Evolutionary conservation across 2,888 invertebrate genomes (phyloP).

Genomic region (Adelognathus sp.): DNA sequence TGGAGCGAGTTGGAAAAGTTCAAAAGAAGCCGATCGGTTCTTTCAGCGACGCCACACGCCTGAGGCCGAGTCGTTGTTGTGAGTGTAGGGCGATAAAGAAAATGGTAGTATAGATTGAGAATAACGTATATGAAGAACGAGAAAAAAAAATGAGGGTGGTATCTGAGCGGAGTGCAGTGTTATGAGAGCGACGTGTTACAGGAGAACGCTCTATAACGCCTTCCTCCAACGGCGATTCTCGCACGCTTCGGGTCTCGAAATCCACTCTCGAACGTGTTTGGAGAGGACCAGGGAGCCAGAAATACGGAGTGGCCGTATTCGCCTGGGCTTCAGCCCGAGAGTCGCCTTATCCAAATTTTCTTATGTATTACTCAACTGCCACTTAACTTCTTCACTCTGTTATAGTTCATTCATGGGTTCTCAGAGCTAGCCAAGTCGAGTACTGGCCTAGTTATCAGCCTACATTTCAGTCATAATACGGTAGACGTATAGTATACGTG

Average conservation of each 20-base stretch:
- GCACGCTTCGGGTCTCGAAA: slow-evolving; percentile 43
- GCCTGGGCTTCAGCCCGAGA: background rate
- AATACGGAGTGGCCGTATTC: slow-evolving; percentile 47
- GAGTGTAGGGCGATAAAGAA: background rate
- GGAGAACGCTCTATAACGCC: slow-evolving; percentile 50
- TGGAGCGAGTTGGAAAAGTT: slow-evolving; percentile 3
- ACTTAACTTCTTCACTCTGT: background rate
- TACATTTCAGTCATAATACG: slow-evolving; percentile 21
- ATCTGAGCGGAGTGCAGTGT: slow-evolving; percentile 28
- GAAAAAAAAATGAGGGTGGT: slow-evolving; percentile 16
- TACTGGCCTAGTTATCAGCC: slow-evolving; percentile 1
- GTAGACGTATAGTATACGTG: background rate
- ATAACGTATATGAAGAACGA: slow-evolving; percentile 25
- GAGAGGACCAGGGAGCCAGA: slow-evolving; percentile 54
- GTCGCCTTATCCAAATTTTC: slow-evolving; percentile 5
- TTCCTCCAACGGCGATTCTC: slow-evolving; percentile 19
- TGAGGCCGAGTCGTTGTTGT: slow-evolving; percentile 19
- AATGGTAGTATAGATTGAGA: background rate
- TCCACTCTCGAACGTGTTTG: slow-evolving; percentile 63
- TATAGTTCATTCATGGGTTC: slow-evolving; percentile 6
- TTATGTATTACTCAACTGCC: slow-evolving; percentile 1
- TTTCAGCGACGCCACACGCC: background rate
- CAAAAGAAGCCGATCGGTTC: slow-evolving; percentile 14
- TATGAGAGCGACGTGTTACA: slow-evolving; percentile 56
- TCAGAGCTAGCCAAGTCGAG: background rate